Conservation (phyloP, 2,888 invertebrate genomes). For the Cristatella mucedo region DNA sequence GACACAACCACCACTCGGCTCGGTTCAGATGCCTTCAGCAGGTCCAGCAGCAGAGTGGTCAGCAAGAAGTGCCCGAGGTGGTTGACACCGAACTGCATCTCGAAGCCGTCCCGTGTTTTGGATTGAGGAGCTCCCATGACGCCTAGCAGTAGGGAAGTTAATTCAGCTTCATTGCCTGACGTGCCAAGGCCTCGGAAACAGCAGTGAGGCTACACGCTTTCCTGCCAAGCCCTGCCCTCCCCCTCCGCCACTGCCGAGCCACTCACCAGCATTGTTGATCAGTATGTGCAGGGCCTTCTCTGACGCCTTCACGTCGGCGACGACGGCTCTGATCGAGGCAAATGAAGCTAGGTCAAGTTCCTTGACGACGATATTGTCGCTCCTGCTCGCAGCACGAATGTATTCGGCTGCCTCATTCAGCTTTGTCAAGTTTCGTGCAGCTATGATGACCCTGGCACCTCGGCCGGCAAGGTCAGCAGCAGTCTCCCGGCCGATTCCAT, state of each 20-base stretch:
- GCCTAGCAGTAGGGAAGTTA: no score
- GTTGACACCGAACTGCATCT: constrained; percentile 22
- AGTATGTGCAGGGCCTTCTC: constrained; percentile 19
- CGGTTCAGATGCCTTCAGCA: constrained; percentile 18
- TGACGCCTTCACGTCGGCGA: constrained; percentile 16
- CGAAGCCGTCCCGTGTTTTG: constrained; percentile 21
- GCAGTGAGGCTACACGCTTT: no score
- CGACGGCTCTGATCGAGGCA: constrained; percentile 17
- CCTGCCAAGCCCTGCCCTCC: no score
- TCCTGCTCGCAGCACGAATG: constrained; percentile 16
- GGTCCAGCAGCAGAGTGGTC: constrained; percentile 21
- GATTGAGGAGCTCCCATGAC: constrained; percentile 17
- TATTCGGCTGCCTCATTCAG: constrained; percentile 20
- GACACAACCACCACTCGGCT: constrained; percentile 24
- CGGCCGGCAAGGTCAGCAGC: constrained; percentile 23
- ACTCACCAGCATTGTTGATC: constrained; percentile 25
- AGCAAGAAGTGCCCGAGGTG: constrained; percentile 26
- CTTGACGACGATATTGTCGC: constrained; percentile 14
- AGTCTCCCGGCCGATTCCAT: constrained; percentile 30
- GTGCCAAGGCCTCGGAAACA: no score
- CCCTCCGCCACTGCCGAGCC: no score
- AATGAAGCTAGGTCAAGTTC: constrained; percentile 18
- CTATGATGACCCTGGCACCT: constrained; percentile 27
- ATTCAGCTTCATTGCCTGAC: no score
- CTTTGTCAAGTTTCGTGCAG: constrained; percentile 22